Evolutionary conservation across 2,797 vertebrate genomes (phyloP).

Genomic region (Atherinosoma microstoma): DNA sequence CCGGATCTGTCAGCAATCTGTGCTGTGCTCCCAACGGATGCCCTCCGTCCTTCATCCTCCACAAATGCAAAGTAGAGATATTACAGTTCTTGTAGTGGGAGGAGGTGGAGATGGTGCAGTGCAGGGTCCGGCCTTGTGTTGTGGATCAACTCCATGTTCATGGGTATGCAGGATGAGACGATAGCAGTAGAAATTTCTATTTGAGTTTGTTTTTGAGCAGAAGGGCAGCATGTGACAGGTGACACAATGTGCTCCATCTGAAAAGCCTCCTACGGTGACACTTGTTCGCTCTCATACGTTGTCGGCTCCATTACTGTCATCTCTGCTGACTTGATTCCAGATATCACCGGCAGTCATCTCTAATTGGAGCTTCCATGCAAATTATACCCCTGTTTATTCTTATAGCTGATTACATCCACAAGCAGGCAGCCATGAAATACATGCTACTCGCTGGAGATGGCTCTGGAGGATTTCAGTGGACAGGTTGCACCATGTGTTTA

Average conservation of each 20-base stretch:
- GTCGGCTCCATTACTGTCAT: conserved; percentile 42
- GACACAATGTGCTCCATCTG: conserved; percentile 18
- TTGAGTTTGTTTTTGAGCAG: conserved; percentile 12
- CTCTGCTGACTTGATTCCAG: conserved; percentile 29
- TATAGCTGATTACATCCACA: conserved; percentile 45
- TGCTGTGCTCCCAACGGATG: conserved; percentile 22
- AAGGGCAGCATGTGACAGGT: conserved; percentile 41
- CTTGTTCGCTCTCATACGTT: conserved; percentile 45
- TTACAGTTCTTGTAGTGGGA: neutral
- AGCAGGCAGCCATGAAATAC: conserved; percentile 58
- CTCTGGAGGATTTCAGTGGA: conserved; percentile 22
- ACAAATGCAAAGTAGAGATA: conserved; percentile 4
- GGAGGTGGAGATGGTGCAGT: conserved; percentile 11
- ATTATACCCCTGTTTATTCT: conserved; percentile 54
- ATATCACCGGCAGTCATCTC: conserved; percentile 43
- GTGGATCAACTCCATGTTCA: conserved; percentile 19
- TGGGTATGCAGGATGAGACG: conserved; percentile 14
- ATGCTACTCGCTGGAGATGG: conserved; percentile 33
- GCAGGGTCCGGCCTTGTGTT: conserved; percentile 12
- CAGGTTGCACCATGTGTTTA: conserved; percentile 8
- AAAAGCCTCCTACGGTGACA: conserved; percentile 44
- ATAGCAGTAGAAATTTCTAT: conserved; percentile 1
- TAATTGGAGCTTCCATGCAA: conserved; percentile 57
- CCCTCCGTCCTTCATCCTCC: conserved; percentile 21
- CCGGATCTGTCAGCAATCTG: conserved; percentile 57